These are phyloP conservation scores for Drosophila triauraria DNA, from an alignment of 1,140 invertebrate species.

Conservation along the genomic window DNA sequence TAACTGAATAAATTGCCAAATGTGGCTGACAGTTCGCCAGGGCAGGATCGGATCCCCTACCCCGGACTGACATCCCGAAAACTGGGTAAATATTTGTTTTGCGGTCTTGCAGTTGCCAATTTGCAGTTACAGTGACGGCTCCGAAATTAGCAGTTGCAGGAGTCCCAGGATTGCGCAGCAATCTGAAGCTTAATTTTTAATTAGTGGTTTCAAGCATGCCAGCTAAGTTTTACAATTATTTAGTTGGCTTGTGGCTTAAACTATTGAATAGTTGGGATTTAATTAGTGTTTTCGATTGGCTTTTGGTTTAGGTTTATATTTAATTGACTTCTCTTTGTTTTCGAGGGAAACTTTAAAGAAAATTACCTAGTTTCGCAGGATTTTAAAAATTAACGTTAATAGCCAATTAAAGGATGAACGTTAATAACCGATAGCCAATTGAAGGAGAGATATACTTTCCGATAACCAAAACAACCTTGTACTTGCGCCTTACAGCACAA, in stretches of 20 bases:
- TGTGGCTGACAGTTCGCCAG: slow-evolving; percentile 40
- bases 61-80: slow-evolving; percentile 4
- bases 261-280: too few relatives aligned
- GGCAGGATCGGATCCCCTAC: neutral
- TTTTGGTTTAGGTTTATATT: too few relatives aligned
- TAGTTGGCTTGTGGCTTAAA: neutral
- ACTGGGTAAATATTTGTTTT: slow-evolving; percentile 59
- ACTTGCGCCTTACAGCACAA: too few relatives aligned
- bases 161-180: slow-evolving; percentile 1
- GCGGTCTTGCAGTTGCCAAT: slow-evolving; percentile 53
- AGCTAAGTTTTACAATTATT: neutral
- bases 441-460: too few relatives aligned
- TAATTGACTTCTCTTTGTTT: too few relatives aligned
- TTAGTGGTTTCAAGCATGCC: neutral
- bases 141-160: slow-evolving; percentile 7
- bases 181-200: neutral
- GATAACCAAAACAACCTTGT: too few relatives aligned
- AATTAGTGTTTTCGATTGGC: too few relatives aligned
- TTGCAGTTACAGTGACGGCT: slow-evolving; percentile 24
- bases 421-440: too few relatives aligned
- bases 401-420: too few relatives aligned
- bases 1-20: slow-evolving; percentile 68
- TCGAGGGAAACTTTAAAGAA: accelerated
- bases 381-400: too few relatives aligned
- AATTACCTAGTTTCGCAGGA: too few relatives aligned